Evolutionary conservation across 2,888 invertebrate species (phyloP), one percentile per base, ranked within the genome.

Genomic region (Rhagophthalmus giganteus): DNA sequence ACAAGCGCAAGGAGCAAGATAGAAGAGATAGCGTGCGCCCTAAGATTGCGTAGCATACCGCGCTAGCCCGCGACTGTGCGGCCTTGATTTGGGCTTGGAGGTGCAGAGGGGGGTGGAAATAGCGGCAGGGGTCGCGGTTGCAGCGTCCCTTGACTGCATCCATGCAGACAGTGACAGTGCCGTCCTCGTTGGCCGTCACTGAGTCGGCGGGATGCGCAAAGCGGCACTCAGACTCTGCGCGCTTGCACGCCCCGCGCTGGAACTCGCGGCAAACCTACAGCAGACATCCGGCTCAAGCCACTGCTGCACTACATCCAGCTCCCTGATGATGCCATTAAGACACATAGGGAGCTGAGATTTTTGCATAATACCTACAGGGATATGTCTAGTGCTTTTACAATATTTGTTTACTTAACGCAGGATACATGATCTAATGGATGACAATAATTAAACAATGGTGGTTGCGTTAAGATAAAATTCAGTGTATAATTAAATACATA

Each of bases 71-170:
- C 86, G 90, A 88, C 88, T 94, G 94, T 86, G 93, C 92, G 85
- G 88, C 84, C 91, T 93, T 93, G 88, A 94, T 91, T 90, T 92
- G 92, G 87, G 91, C 91, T 90, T 92, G 92, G 84, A 96, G 94
- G 91, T 96, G 95, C 87, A 94, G 89, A 86, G 95, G 95, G 85
- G 95, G 95, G 88, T 96, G 95, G 89, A 94, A 95, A 92, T 95
- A 95, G 88, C 94, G 93, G 91, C 96, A 96, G 86, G 93, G 92
- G 85, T 94, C 94, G 86, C 95, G 93, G 86, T 90, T 88, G 88
- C 95, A 95, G 87, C 93, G 90, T 85, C 93, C 92, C 87, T 92
- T 92, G 85, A 95, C 90, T 86, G 92, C 94, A 88, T 96, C 95
- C 94, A 95, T 95, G 93, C 96, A 96, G 86, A 95, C 94, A 84